A percentile compares a stretch with the other conserved stretches of the same genome.
These are phyloP conservation scores for Phalacrocorax brasilianus DNA, from an alignment of 2,113 vertebrate genomes.

Conservation along the genomic window DNA sequence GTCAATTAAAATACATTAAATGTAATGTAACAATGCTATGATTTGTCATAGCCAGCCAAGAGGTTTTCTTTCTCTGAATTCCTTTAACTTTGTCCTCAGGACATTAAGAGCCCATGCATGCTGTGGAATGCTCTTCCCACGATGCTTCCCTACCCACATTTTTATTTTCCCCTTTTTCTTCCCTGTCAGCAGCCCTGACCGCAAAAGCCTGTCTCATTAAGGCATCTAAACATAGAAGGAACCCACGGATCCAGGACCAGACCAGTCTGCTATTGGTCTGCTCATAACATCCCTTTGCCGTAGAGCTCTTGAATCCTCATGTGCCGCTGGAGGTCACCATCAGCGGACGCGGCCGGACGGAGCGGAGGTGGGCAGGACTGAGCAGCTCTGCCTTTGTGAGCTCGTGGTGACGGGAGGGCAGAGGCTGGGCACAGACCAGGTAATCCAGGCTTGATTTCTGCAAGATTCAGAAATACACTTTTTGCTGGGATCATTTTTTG, in stretches of 20 bases:
- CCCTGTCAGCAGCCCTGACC: conserved; percentile 37
- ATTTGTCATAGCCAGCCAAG: neutral
- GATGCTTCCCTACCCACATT: neutral
- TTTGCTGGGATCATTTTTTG: neutral
- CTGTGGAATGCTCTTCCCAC: conserved; percentile 1
- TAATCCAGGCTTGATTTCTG: neutral
- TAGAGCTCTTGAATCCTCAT: neutral
- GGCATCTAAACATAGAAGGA: neutral
- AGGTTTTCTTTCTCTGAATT: neutral
- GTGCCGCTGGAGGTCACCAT: neutral
- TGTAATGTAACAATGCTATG: neutral
- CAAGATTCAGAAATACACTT: neutral
- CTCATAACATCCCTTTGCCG: neutral
- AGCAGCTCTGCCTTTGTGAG: neutral
- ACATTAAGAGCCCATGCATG: neutral
- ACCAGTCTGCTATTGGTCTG: neutral
- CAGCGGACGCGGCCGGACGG: neutral
- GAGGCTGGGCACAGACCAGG: neutral
- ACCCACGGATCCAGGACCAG: neutral
- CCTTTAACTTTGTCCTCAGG: conserved; percentile 1
- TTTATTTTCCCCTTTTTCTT: neutral
- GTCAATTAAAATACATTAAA: conserved; percentile 40
- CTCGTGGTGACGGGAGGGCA: neutral
- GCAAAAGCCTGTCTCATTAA: neutral
- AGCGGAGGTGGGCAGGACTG: neutral